Percentiles rank a stretch among this genome's conserved stretches.
Evolutionary conservation across 2,113 vertebrate genomes (phyloP).

Genomic region (Dascyllus trimaculatus): DNA sequence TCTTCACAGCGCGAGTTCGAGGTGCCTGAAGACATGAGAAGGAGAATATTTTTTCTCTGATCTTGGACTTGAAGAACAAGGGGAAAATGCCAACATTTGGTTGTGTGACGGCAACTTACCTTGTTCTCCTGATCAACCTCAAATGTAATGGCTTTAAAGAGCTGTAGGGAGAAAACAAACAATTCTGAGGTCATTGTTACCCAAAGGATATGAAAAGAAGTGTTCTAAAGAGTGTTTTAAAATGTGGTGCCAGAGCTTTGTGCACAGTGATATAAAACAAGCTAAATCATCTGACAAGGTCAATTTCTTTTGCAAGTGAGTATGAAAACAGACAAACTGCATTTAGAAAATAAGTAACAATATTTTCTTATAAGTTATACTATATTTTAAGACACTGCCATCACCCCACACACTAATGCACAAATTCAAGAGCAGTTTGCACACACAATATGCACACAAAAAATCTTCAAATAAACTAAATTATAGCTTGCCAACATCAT

Average conservation of each 20-base stretch:
- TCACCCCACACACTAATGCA: not conserved
- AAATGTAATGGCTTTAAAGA: slow-evolving; percentile 93
- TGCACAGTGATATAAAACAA: too few species aligned
- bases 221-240: too few species aligned
- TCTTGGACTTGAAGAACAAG: not conserved
- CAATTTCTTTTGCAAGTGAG: too few species aligned
- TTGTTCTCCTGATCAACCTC: slow-evolving; percentile 91
- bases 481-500: not conserved
- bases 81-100: not conserved
- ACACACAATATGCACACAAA: not conserved
- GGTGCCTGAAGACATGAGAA: slow-evolving; percentile 84
- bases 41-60: not conserved
- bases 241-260: too few species aligned
- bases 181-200: too few species aligned
- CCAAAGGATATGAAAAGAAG: too few species aligned
- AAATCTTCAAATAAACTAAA: not conserved
- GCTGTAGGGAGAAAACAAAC: slow-evolving; percentile 75
- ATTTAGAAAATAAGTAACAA: too few species aligned
- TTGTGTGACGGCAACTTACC: slow-evolving; percentile 78
- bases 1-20: slow-evolving; percentile 93
- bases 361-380: too few species aligned
- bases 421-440: not conserved
- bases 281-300: too few species aligned
- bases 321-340: too few species aligned
- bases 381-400: not conserved